Evolutionary conservation across 2,113 vertebrate genomes (phyloP).

Genomic region (Callorhinus ursinus): DNA sequence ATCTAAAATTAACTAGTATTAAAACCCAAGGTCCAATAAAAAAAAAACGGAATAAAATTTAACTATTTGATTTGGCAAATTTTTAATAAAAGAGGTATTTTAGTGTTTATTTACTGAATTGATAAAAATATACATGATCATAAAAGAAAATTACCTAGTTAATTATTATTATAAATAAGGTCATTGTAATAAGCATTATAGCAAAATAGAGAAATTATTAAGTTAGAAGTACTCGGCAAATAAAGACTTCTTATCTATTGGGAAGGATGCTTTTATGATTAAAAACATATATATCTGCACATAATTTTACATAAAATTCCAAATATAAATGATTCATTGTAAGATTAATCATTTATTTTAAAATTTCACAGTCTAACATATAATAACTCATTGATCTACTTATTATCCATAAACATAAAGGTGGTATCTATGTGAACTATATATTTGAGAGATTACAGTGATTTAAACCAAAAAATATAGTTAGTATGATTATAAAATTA

Average conservation of each 20-base stretch:
- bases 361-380: background rate
- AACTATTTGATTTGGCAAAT: background rate
- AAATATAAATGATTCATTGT: background rate
- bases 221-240: background rate
- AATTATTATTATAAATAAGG: background rate
- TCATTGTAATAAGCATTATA: background rate
- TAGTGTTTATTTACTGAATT: background rate
- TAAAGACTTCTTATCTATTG: background rate
- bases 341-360: background rate
- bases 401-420: background rate
- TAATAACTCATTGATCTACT: background rate
- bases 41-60: constrained; percentile 19
- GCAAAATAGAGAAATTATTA: background rate
- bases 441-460: background rate
- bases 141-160: background rate
- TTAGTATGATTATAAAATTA: background rate
- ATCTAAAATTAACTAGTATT: constrained; percentile 35
- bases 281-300: background rate
- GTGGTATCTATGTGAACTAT: background rate
- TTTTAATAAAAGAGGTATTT: background rate
- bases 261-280: background rate
- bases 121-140: background rate
- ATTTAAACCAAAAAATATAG: constrained; percentile 1
- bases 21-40: constrained; percentile 11
- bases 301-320: background rate